Base-by-base conservation (phyloP, 92 coral and sea anemone genomes). In the Siderastrea siderea region DNA sequence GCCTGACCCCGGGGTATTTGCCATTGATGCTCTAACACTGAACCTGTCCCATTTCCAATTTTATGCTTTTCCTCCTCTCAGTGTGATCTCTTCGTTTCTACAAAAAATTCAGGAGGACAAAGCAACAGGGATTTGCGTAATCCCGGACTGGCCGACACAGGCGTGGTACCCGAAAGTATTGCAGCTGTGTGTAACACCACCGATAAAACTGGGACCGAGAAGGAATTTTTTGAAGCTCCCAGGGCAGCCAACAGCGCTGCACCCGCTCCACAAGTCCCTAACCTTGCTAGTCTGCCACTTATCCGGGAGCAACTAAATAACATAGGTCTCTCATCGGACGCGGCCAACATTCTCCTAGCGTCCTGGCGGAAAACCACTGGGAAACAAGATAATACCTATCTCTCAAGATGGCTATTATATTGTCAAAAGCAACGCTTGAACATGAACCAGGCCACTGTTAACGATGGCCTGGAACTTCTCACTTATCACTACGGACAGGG, bases 41-140 rank as follows among this genome's bases (percentile, higher is more conserved):
- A 52, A 83, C 45, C 45, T 83, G 7, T 54, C 87, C 10, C 66
- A 53, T 2, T 50, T 83, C 2, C 65, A 75, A 14, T 84, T 84
- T 84, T 84, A 84, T 84, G 62, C 88, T 19, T 84, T 86, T 26
- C 89, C 89, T 68, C 89, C 84, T 26, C 75, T 85, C 19, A 85
- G 83, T 73, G 82, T 85, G 82, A 85, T 85, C 80, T 53, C 44
- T 79, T 11, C 73, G 62, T 13, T 16, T 63, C 38, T 63, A 13
- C 43, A 26, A 63, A 63, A 63, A 63, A 43, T 63, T 63, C 68
- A 63, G 68, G 68, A 63, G 38, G 43, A 63, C 68, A 63, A 63
- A 48, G 77, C 55, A 48, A 72, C 50, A 72, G 77, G 52, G 43
- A 72, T 72, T 48, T 48, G 53, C 77, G 5, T 26, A 48, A 53